phyloP scores from a whole-genome alignment of 2,113 vertebrate genomes.

The Malurus elegans region DNA sequence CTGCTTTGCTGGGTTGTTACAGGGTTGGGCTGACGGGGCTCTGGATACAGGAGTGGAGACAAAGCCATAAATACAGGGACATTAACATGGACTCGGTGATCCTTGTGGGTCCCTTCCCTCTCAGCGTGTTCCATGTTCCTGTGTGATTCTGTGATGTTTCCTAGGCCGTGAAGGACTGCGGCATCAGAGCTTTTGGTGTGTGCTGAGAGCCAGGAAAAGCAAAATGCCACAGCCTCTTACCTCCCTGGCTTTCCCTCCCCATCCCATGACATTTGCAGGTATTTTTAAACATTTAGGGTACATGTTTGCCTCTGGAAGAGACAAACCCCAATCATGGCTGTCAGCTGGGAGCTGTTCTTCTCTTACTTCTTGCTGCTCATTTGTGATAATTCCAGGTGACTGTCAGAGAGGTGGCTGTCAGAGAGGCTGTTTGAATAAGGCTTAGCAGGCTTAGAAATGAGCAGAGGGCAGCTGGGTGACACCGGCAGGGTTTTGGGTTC shows the following conservation, averaged over 20 bases:
- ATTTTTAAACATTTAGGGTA: background rate
- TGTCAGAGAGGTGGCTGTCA: background rate
- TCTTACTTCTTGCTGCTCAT: background rate
- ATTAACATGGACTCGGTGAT: no score
- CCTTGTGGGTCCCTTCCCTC: background rate
- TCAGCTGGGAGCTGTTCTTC: background rate
- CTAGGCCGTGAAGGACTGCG: background rate
- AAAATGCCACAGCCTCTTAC: background rate
- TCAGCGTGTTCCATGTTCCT: background rate
- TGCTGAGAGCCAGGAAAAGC: background rate
- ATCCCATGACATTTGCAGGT: background rate
- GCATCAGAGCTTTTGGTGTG: background rate
- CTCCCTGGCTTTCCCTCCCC: background rate
- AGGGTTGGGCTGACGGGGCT: background rate
- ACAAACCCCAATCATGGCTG: background rate
- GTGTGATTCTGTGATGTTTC: background rate
- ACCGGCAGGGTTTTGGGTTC: background rate
- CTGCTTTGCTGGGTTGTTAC: background rate
- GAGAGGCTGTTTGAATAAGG: no score
- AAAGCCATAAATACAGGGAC: background rate
- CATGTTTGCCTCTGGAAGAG: background rate
- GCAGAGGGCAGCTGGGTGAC: background rate
- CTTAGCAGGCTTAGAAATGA: background rate
- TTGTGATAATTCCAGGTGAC: background rate
- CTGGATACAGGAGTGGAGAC: background rate